Conservation (phyloP, 2,888 invertebrate genomes). For the Tipula lateralis region DNA sequence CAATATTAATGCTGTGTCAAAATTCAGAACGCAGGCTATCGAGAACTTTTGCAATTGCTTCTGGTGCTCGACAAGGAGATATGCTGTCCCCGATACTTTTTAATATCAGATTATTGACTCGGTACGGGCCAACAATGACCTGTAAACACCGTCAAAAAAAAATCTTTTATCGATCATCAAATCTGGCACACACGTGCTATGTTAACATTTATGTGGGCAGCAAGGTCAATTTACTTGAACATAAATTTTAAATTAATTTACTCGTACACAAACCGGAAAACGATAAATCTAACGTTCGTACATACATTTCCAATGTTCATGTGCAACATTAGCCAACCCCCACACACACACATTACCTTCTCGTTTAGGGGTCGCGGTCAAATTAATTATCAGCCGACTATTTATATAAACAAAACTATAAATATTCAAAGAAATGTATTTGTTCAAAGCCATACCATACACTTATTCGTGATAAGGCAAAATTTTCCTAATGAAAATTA, state of each 20-base stretch:
- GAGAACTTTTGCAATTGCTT: too few relatives aligned
- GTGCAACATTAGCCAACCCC: not conserved
- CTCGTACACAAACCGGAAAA: not conserved
- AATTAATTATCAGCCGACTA: not conserved
- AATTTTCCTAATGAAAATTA: not conserved
- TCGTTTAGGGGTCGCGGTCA: not conserved
- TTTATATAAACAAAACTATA: not conserved
- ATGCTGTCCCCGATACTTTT: too few relatives aligned
- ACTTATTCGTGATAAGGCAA: not conserved
- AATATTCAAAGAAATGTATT: not conserved
- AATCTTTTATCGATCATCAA: too few relatives aligned
- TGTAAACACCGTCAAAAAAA: too few relatives aligned
- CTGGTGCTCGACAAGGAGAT: too few relatives aligned
- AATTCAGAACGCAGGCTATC: too few relatives aligned
- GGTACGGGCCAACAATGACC: too few relatives aligned
- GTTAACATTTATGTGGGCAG: not conserved
- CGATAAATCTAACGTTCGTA: not conserved
- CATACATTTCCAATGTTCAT: not conserved
- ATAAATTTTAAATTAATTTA: not conserved
- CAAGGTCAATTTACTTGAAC: not conserved
- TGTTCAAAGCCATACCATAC: not conserved
- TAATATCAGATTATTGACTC: too few relatives aligned
- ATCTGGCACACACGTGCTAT: not conserved
- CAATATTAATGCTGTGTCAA: too few relatives aligned
- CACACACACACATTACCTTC: too few relatives aligned